Conservation (phyloP, 2,888 invertebrate species). For the Drosophila picticornis region DNA sequence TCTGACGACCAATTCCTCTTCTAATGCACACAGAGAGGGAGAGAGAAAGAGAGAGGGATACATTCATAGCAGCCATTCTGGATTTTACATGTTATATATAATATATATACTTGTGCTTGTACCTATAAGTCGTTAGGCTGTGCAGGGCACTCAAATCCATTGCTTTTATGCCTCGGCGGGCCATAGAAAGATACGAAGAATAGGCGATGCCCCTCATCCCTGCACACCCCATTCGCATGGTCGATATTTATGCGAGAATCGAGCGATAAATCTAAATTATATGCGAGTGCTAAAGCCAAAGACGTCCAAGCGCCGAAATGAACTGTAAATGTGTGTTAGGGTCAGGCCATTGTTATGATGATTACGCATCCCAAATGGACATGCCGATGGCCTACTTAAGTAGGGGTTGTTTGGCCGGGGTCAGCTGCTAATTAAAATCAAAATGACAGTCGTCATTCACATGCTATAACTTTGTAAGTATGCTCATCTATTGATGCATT, state of each 20-base stretch:
- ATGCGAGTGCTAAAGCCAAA: conserved; percentile 67
- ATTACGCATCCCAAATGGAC: conserved; percentile 48
- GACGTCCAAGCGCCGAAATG: conserved; percentile 42
- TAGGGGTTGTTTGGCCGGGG: conserved; percentile 25
- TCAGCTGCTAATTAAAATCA: conserved; percentile 66
- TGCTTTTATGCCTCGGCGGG: conserved; percentile 71
- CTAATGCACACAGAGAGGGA: conserved; percentile 1
- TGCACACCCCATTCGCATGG: conserved; percentile 23
- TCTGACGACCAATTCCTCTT: conserved; percentile 39
- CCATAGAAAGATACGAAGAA: conserved; percentile 63
- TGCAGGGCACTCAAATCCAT: conserved; percentile 61
- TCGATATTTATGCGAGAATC: conserved; percentile 77
- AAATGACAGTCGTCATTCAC: conserved; percentile 52
- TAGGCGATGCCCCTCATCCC: conserved; percentile 36
- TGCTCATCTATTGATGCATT: conserved; percentile 55
- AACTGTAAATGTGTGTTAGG: conserved; percentile 63
- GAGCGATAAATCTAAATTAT: conserved; percentile 78
- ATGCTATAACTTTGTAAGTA: conserved; percentile 1
- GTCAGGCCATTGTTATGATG: conserved; percentile 72
- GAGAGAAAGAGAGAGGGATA: not conserved
- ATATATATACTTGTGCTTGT: conserved; percentile 26
- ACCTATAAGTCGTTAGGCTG: conserved; percentile 70
- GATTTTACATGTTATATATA: conserved; percentile 57
- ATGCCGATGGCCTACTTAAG: conserved; percentile 44
- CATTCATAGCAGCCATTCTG: conserved; percentile 37